Conservation (phyloP, 1,140 invertebrate species). For the Apis laboriosa region DNA sequence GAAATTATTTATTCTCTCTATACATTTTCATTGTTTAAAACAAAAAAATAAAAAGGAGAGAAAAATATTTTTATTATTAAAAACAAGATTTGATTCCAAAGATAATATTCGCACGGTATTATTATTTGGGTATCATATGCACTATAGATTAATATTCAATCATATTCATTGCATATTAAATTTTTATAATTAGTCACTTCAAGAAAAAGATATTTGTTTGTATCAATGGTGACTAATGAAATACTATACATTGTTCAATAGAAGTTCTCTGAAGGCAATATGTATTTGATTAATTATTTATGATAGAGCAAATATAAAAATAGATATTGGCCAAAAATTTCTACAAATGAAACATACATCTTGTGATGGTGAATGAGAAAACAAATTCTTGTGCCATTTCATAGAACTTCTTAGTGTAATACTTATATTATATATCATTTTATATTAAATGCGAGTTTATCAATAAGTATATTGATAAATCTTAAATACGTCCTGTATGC, state of each 20-base stretch:
- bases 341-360: no score
- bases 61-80: background rate
- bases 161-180: constrained; percentile 2
- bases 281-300: no score
- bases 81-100: constrained; percentile 33
- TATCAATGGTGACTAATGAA: background rate
- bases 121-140: constrained; percentile 36
- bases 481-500: constrained; percentile 9
- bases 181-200: background rate
- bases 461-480: constrained; percentile 7
- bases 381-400: no score
- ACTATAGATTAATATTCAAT: constrained; percentile 14
- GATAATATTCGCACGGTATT: constrained; percentile 42
- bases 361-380: no score
- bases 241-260: background rate
- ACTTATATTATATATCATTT: background rate
- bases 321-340: no score
- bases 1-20: background rate
- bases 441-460: constrained; percentile 23
- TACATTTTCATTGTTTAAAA: background rate
- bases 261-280: no score
- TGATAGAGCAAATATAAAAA: no score
- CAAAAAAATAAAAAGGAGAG: background rate
- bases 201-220: no score
- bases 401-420: no score